Base-by-base conservation (phyloP, 1,140 invertebrate genomes). In the Heliconius himera region DNA sequence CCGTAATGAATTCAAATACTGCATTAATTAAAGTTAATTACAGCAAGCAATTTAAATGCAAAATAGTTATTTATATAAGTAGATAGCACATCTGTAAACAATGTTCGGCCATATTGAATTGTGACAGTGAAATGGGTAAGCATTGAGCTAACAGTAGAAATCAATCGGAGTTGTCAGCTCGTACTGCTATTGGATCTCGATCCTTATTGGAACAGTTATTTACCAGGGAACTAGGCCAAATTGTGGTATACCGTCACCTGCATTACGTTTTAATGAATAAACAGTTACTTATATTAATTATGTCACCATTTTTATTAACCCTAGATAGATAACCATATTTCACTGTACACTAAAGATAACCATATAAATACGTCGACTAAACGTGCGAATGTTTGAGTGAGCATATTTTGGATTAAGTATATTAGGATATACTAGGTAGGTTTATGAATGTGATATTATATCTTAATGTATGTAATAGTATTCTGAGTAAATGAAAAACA, bases 61-160 rank as follows among this genome's bases (percentile, higher is more conserved):
- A 56, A 56, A 56, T 56, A 56, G 8, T 6, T 56, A 22, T 8
- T 56, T 56, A 56, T 56, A 9, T 56, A 46, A 71, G n/a, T 22
- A 72, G n/a, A 56, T 66, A 60, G 73, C 29, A 60, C 54, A 56
- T 22, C 54, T 56, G 54, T 56, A 56, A 56, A 56, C 54, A 56
- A 56, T 56, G 54, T 56, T 56, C 54, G 54, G 54, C 54, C 6
- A 56, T 56, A 56, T 56, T 56, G 54, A 56, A 56, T 56, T 56
- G 54, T 56, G 54, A 56, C 54, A 56, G 54, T 56, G n/a, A 56
- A 56, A 56, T 56, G 54, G 54, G 54, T 56, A 22, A 56, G 54
- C 8, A 13, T 46, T 46, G 18, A 56, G 54, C 54, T 9, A 56
- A 56, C 54, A 56, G 54, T 22, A 26, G 54, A 56, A 56, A 56